Conservation (phyloP, 2,888 invertebrate genomes). For the Hydroisotoma schaefferi region DNA sequence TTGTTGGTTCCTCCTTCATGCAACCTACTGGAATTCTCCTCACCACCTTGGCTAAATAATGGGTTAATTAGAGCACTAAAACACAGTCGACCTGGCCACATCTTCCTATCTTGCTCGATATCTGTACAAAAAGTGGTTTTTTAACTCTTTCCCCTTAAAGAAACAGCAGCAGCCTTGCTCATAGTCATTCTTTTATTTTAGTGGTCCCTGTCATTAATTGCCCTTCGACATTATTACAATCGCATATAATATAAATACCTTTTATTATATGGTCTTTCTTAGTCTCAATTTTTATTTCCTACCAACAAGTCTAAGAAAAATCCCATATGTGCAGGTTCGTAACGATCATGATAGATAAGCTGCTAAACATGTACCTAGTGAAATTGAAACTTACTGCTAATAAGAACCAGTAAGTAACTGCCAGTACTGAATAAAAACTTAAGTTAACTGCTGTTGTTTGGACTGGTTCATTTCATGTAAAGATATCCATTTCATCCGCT, state of each 20-base stretch:
- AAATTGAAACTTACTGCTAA: too few species aligned
- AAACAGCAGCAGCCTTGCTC: constrained; percentile 8
- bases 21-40: constrained; percentile 44
- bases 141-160: constrained; percentile 1
- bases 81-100: constrained; percentile 5
- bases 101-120: background rate
- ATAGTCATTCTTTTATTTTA: too few species aligned
- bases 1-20: constrained; percentile 40
- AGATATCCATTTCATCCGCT: constrained; percentile 21
- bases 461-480: background rate
- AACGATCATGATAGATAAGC: too few species aligned
- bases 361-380: too few species aligned
- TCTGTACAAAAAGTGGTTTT: background rate
- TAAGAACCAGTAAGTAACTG: too few species aligned
- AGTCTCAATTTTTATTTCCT: too few species aligned
- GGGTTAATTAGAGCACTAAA: constrained; percentile 43
- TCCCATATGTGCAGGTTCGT: background rate
- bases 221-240: too few species aligned
- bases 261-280: background rate
- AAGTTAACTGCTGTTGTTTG: background rate
- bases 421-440: background rate
- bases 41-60: constrained; percentile 39
- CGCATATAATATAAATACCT: too few species aligned
- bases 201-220: too few species aligned
- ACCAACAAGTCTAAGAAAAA: background rate